Conservation (phyloP, 1,140 invertebrate species). For the Atta colombica region DNA sequence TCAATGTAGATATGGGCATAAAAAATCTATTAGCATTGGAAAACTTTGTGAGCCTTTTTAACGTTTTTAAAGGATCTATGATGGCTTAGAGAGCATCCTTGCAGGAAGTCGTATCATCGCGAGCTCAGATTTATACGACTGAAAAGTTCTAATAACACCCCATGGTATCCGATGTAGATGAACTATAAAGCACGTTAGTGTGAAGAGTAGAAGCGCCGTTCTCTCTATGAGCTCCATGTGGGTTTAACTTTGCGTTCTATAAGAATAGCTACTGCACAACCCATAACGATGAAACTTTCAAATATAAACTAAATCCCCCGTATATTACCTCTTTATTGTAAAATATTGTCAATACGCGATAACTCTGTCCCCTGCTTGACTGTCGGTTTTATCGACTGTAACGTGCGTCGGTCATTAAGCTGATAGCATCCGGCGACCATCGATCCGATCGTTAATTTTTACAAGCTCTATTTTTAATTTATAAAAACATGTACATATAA, state of each 20-base stretch:
- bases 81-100: neutral
- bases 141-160: constrained; percentile 65
- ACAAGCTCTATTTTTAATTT: constrained; percentile 23
- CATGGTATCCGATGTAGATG: constrained; percentile 62
- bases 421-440: constrained; percentile 1
- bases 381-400: constrained; percentile 55
- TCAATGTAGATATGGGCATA: neutral
- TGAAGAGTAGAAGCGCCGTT: constrained; percentile 32
- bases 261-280: constrained; percentile 53
- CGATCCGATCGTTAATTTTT: constrained; percentile 38
- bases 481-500: constrained; percentile 4
- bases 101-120: constrained; percentile 21
- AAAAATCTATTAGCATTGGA: constrained; percentile 4
- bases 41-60: neutral
- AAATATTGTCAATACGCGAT: constrained; percentile 72
- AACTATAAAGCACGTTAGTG: constrained; percentile 51
- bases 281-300: constrained; percentile 56
- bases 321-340: constrained; percentile 67
- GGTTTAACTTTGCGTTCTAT: constrained; percentile 63
- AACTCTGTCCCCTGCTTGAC: constrained; percentile 21
- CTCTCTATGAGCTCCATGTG: constrained; percentile 56
- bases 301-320: constrained; percentile 66
- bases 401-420: neutral
- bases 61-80: constrained; percentile 13
- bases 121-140: constrained; percentile 56